Base-by-base conservation (phyloP, 2,888 invertebrate species). In the Glomeris marginata region DNA sequence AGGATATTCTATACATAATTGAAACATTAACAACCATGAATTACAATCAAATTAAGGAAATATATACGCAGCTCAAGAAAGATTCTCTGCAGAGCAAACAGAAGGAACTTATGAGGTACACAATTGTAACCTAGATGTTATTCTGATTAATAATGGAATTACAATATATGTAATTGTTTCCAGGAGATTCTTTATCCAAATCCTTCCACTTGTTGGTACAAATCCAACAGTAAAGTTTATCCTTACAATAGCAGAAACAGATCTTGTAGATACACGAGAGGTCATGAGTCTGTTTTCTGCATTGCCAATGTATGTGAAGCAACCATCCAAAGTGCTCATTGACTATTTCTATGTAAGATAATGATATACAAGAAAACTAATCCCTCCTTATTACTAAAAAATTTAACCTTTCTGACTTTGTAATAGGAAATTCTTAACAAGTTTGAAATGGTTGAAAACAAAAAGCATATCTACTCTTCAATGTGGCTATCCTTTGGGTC, bases 401-500 rank as follows among this genome's bases (percentile, higher is more conserved):
- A 28, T 28, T 5, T 28, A 3, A 5, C 28, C 28, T 28, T 8
- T 5, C 28, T 8, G 28, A 28, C 8, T 28, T 28, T 28, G 28
- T 5, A 28, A 28, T 28, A 28, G 28, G 28, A 28, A 3, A 28
- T 28, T 5, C 3, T 50, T 33, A 40, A 45, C 11, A 50, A 50
- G 34, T 45, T 34, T 20, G 28, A 28, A 8, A 28, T 5, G 28
- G 28, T 28, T 28, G 28, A 28, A 28, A 16, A 18, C 13, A 38
- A 46, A 16, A 34, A 15, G 11, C 15, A 40, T 10, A 6, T 44
- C 6, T 52, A 49, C 40, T n/a, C 18, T 16, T 44, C 44, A 1
- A 13, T 44, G 47, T 48, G 47, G 47, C 18, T 51, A 41, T 16
- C 48, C 40, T 53, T 51, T 37, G 53, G 53, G 20, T 48, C 51